Base-by-base conservation (phyloP, 2,888 invertebrate genomes). In the Machimus rusticus region DNA sequence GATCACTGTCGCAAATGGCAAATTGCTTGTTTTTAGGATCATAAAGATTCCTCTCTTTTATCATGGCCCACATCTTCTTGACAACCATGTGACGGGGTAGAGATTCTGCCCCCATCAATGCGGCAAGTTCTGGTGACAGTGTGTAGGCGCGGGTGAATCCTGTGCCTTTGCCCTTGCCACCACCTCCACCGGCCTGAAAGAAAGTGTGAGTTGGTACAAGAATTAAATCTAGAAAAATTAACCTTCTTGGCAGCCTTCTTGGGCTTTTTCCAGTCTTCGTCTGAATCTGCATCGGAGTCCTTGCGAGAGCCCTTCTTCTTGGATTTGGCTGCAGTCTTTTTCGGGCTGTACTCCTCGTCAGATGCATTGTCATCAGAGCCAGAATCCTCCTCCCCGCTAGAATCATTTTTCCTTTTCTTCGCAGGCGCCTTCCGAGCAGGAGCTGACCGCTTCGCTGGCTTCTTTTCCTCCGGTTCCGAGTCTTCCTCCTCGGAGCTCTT, bases 21-120 rank as follows among this genome's bases (percentile, higher is more conserved):
- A 95, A 99, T 93, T 98, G 98, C 93, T 97, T 98, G 93, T 99
- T 98, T 91, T 97, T 98, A 12, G 98, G 98, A 92, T 99, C 99
- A 90, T 96, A 97, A 19, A 98, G 94, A 91, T 98, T 96, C 89
- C 96, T 95, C 92, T 98, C 97, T 91, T 98, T 98, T 90, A 98
- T 97, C 90, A 98, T 95, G 34, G 96, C 95, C 98, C 98, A 98
- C 74, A 98, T 95, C 90, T 96, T 96, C 92, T 97, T 98, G 77
- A 98, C 98, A 0, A 98, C 97, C 91, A 97, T 98, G 91, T 98
- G 97, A 8, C 98, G 95, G 0, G 98, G 96, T 95, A 98, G 95
- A 76, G 95, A 94, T 12, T 96, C 96, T 82, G 96, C 95, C 0
- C 98, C 98, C 91, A 93, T 92, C 91, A 99, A 96, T 0, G 98